Evolutionary conservation across 2,888 invertebrate genomes (phyloP).

Genomic region (Tigriopus californicus): DNA sequence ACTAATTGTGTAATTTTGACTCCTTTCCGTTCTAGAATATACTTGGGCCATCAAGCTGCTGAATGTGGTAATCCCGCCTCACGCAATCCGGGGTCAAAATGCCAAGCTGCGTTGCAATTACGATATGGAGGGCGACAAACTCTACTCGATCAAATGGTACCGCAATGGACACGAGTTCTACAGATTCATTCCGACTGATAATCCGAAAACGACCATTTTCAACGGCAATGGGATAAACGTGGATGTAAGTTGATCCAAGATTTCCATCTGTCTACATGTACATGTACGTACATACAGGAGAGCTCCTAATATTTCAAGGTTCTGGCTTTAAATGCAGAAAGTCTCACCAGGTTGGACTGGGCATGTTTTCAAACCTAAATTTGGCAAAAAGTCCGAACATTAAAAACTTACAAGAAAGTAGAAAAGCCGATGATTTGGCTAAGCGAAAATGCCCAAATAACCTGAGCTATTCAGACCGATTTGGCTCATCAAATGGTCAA

Average conservation of each 20-base stretch:
- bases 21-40: not conserved
- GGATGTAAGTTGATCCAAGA: not conserved
- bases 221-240: conserved; percentile 12
- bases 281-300: no score
- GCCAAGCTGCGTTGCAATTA: conserved; percentile 20
- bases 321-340: no score
- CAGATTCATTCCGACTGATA: conserved; percentile 19
- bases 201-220: conserved; percentile 15
- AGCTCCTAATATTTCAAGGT: no score
- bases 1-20: not conserved
- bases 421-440: no score
- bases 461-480: no score
- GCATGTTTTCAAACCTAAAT: no score
- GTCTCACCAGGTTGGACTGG: no score
- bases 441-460: no score
- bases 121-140: conserved; percentile 21
- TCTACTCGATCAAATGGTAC: conserved; percentile 24
- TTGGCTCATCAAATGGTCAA: no score
- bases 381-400: no score
- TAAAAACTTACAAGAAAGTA: no score
- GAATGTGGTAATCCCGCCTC: conserved; percentile 17
- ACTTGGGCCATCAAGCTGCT: conserved; percentile 12
- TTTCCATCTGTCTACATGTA: no score
- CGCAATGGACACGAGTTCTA: conserved; percentile 21
- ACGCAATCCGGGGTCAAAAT: conserved; percentile 19